Evolutionary conservation across 2,113 vertebrate species (phyloP).

Genomic region (Trematocara variabile): DNA sequence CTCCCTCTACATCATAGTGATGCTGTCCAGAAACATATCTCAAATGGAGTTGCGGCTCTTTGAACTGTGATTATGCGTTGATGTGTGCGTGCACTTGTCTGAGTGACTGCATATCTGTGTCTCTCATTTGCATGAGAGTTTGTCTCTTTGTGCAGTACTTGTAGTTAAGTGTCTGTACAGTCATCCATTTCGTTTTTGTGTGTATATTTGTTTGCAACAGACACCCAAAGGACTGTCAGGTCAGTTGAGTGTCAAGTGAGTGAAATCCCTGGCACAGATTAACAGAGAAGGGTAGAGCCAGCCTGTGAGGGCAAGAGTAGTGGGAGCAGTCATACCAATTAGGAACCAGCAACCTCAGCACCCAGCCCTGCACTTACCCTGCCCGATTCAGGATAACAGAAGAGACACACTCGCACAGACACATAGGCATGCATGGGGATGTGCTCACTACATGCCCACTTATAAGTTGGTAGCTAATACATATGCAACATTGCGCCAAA

Average conservation of each 20-base stretch:
- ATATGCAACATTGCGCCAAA: slow-evolving; percentile 37
- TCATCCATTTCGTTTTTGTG: background rate
- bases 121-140: background rate
- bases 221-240: background rate
- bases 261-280: slow-evolving; percentile 19
- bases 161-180: background rate
- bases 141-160: background rate
- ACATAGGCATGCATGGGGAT: background rate
- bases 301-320: background rate
- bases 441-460: background rate
- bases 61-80: slow-evolving; percentile 20
- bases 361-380: background rate
- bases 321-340: slow-evolving; percentile 25
- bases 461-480: slow-evolving; percentile 31
- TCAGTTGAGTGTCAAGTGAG: background rate
- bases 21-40: slow-evolving; percentile 48
- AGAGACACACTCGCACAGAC: background rate
- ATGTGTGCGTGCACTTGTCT: background rate
- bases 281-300: slow-evolving; percentile 23
- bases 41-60: slow-evolving; percentile 36
- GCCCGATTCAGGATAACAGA: slow-evolving; percentile 15
- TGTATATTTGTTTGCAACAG: background rate
- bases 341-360: slow-evolving; percentile 11
- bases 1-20: slow-evolving; percentile 42
- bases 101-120: background rate